These are phyloP conservation scores for Montipora cactus DNA, from an alignment of 64 coral and sea anemone species.

Conservation along the genomic window DNA sequence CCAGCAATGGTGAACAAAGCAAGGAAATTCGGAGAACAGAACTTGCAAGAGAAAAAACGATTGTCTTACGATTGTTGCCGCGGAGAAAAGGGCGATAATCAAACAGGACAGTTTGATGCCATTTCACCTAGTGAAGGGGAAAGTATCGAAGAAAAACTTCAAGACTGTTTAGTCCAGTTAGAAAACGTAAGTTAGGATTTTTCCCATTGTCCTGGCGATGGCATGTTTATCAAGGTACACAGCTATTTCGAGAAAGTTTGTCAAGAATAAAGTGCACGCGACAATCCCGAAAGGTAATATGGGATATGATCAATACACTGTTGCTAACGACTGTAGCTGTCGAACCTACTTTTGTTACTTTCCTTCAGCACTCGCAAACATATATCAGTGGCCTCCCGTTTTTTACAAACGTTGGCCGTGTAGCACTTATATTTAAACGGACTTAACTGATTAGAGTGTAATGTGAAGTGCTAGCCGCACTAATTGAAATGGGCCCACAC, in stretches of 20 bases:
- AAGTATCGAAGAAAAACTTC: constrained; percentile 37
- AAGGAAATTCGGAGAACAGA: background rate
- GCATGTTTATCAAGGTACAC: background rate
- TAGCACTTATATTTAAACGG: no score
- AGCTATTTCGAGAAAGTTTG: background rate
- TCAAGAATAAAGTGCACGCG: no score
- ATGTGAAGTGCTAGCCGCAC: no score
- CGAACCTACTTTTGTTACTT: no score
- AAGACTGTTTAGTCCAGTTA: constrained; percentile 28
- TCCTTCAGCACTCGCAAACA: no score
- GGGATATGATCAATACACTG: no score
- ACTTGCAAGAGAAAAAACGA: constrained; percentile 5
- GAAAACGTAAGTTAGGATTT: background rate
- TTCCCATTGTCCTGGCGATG: background rate
- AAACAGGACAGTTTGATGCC: background rate
- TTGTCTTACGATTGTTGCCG: constrained; percentile 1
- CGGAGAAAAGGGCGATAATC: background rate
- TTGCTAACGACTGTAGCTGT: no score
- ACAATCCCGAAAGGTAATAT: no score
- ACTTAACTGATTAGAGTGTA: no score
- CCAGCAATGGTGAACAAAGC: background rate
- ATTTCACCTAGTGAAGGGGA: constrained; percentile 24
- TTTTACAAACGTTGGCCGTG: no score
- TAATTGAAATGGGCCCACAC: no score
- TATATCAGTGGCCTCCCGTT: no score